phyloP scores from a whole-genome alignment of 1,140 invertebrate genomes.

The Sycophaga agraensis region DNA sequence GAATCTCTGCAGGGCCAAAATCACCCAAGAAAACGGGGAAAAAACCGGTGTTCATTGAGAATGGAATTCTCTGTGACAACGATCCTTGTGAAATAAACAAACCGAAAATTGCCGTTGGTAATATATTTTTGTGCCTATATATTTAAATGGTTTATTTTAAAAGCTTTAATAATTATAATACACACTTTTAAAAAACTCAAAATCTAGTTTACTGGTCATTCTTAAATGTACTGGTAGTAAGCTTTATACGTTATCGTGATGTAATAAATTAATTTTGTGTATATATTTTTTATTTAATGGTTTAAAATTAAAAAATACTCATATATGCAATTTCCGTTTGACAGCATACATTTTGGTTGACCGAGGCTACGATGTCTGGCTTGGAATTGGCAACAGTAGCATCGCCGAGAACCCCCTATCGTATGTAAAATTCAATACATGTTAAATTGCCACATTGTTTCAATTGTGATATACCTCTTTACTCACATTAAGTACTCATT shows the following conservation, averaged over 20 bases:
- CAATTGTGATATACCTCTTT: too few relatives aligned
- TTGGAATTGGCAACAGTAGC: conserved; percentile 49
- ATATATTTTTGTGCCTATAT: too few relatives aligned
- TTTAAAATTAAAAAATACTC: too few relatives aligned
- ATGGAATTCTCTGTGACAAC: conserved; percentile 58
- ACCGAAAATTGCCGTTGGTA: conserved; percentile 44
- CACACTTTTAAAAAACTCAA: too few relatives aligned
- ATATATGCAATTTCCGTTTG: not conserved
- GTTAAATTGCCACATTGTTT: too few relatives aligned
- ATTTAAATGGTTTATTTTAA: too few relatives aligned
- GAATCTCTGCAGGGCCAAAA: conserved; percentile 42
- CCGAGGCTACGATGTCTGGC: conserved; percentile 61
- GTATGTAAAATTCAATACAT: conserved; percentile 32
- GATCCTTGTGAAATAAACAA: conserved; percentile 44
- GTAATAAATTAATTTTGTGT: too few relatives aligned
- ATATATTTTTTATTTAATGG: too few relatives aligned
- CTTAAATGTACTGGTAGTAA: too few relatives aligned
- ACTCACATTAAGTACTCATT: too few relatives aligned
- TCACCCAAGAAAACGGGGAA: conserved; percentile 38
- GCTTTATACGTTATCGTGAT: not conserved
- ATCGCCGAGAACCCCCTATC: conserved; percentile 38
- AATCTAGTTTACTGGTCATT: too few relatives aligned
- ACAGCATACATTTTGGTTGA: conserved; percentile 59
- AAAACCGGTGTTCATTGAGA: conserved; percentile 49
- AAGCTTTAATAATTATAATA: too few relatives aligned